A percentile compares a stretch with the other conserved stretches of the same genome.
Conservation (phyloP, 2,888 invertebrate genomes). For the Pandemis heparana region DNA sequence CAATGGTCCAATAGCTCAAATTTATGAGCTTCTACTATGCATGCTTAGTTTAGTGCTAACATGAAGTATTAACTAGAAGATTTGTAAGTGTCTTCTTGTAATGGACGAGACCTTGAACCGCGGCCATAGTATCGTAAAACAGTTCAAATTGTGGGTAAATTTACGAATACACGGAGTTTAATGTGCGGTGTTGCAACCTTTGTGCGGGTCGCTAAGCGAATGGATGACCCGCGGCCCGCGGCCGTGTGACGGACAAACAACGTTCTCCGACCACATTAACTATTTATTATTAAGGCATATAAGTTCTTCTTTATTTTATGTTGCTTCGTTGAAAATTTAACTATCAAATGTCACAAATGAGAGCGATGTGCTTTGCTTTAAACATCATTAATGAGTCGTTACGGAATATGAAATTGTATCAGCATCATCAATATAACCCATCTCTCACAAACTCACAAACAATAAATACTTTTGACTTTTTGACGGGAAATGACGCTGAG, state of each 20-base stretch:
- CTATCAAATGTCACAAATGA: too few relatives aligned
- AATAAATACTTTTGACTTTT: too few relatives aligned
- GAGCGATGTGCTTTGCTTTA: neutral
- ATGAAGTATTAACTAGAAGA: neutral
- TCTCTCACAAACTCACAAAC: too few relatives aligned
- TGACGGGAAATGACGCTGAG: too few relatives aligned
- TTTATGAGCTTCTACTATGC: too few relatives aligned
- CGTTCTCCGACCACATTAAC: conserved; percentile 22
- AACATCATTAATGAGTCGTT: neutral
- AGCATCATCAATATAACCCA: too few relatives aligned
- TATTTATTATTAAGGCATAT: neutral
- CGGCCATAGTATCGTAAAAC: conserved; percentile 19
- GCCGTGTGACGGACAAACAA: conserved; percentile 37
- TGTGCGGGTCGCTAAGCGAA: conserved; percentile 47
- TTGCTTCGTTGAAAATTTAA: conserved; percentile 6
- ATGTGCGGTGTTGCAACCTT: conserved; percentile 48
- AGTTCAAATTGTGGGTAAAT: conserved; percentile 27
- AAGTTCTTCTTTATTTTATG: neutral
- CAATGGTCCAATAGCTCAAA: too few relatives aligned
- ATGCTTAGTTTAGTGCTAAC: too few relatives aligned
- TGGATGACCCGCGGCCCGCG: conserved; percentile 56
- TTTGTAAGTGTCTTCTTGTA: neutral
- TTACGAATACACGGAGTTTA: conserved; percentile 14
- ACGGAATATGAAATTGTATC: too few relatives aligned
- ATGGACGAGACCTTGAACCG: conserved; percentile 6